phyloP scores from a whole-genome alignment of 2,113 vertebrate species.

The Trogon melanurus region DNA sequence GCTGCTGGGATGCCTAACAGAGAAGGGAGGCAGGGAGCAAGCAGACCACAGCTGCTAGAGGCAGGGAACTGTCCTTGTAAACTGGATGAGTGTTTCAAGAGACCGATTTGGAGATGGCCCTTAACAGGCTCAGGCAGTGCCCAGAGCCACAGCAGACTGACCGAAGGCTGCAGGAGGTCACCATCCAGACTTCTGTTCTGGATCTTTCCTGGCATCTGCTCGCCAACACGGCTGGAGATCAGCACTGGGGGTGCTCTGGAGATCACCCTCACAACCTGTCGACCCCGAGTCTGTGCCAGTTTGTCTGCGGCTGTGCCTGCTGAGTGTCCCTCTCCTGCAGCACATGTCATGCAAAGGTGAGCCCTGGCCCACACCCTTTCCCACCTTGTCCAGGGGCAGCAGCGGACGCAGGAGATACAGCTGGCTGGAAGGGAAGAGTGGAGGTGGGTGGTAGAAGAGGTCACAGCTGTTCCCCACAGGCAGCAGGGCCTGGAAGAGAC shows the following conservation, averaged over 20 bases:
- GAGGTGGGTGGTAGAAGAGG: constrained; percentile 87
- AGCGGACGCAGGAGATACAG: constrained; percentile 83
- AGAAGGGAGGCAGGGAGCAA: neutral
- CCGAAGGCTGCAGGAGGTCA: neutral
- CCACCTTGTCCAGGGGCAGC: constrained; percentile 84
- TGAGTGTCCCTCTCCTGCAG: neutral
- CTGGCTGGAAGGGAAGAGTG: constrained; percentile 82
- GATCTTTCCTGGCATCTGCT: neutral
- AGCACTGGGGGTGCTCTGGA: neutral
- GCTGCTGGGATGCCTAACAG: neutral
- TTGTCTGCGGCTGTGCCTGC: neutral
- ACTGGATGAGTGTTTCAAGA: neutral
- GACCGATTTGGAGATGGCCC: neutral
- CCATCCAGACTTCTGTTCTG: neutral
- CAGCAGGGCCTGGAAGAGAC: constrained; percentile 79
- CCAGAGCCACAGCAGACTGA: neutral
- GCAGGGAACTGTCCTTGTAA: neutral
- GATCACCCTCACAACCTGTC: rapidly evolving
- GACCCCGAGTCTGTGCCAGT: neutral
- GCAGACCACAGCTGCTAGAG: neutral
- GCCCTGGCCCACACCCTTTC: neutral
- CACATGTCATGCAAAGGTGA: neutral
- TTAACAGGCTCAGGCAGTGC: neutral
- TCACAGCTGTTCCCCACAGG: constrained; percentile 82
- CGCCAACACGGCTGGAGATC: neutral